Percentiles rank a stretch among this genome's conserved stretches.
These are phyloP conservation scores for Bedellia somnulentella DNA, from an alignment of 2,888 invertebrate genomes.

Conservation along the genomic window DNA sequence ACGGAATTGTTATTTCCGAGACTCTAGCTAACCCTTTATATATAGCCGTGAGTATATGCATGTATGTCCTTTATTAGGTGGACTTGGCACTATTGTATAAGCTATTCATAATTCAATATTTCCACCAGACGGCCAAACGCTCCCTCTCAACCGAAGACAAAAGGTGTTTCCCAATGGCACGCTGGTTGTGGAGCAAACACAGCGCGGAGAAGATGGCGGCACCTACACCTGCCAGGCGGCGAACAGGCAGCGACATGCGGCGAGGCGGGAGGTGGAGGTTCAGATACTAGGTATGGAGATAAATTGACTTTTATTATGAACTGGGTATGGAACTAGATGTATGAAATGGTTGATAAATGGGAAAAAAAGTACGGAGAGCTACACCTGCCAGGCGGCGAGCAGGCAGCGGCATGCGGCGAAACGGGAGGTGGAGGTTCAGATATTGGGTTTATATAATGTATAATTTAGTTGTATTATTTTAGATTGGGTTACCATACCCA, in stretches of 20 bases:
- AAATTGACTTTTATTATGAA: too few species aligned
- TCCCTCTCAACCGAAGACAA: slow-evolving; percentile 86
- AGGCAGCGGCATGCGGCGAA: slow-evolving; percentile 79
- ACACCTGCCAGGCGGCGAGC: slow-evolving; percentile 88
- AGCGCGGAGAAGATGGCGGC: slow-evolving; percentile 82
- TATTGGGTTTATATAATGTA: slow-evolving; percentile 69
- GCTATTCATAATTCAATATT: too few species aligned
- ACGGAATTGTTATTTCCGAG: too few species aligned
- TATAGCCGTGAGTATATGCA: too few species aligned
- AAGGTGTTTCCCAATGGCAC: slow-evolving; percentile 86
- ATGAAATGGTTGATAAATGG: too few species aligned
- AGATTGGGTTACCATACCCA: too few species aligned
- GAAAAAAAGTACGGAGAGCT: too few species aligned
- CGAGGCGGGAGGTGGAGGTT: slow-evolving; percentile 74
- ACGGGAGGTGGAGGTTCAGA: slow-evolving; percentile 74
- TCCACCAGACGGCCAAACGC: slow-evolving; percentile 73
- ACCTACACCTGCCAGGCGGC: slow-evolving; percentile 89
- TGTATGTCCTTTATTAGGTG: too few species aligned
- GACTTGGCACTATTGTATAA: too few species aligned
- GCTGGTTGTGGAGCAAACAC: slow-evolving; percentile 82
- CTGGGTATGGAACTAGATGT: too few species aligned
- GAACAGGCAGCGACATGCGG: slow-evolving; percentile 79
- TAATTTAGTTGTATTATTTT: too few species aligned
- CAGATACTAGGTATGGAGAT: slow-evolving; percentile 66
- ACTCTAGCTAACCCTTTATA: too few species aligned